Evolutionary conservation across 2,113 vertebrate genomes (phyloP), one percentile per base, ranked within the genome.

Genomic region (Solea solea): DNA sequence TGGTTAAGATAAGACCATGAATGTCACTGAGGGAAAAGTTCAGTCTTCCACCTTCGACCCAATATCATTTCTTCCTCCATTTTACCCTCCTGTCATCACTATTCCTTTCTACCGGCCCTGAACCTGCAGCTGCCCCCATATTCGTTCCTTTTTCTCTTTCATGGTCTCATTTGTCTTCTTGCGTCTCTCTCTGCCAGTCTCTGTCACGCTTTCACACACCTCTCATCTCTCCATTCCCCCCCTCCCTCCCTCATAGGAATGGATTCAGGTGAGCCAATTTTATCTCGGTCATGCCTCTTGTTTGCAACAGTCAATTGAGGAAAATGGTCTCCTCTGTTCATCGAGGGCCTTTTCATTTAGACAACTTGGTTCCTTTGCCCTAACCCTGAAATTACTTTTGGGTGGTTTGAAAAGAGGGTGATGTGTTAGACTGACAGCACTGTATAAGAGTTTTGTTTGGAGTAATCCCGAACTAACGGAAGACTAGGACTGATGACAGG

Each of bases 241-340:
- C 58, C 68, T 50, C 76, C 73, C 66, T 69, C 64, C 66, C 66
- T 69, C 67, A 61, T 71, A 81, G 82, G 77, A 81, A 80, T 73
- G 68, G 87, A 88, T 92, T 86, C 88, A 90, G 89, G 87, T 91
- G 88, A 91, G 86, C 84, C 89, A 90, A 90, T 90, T 90, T 86
- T 81, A 90, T 84, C 84, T 82, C 81, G 86, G 89, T 90, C 90
- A 91, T 90, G 89, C 88, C 89, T 90, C 86, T 89, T 91, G 87
- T 92, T 90, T 90, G 88, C 84, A 91, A 89, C 80, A 85, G 87
- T 92, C 89, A 91, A 91, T 92, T 90, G 78, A 28, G 79, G 85
- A 90, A 86, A 89, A 90, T 90, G 88, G 86, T 84, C 86, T 84
- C 86, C 74, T 76, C 84, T 91, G 87, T 85, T 89, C 88, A 90